phyloP scores from a whole-genome alignment of 2,888 invertebrate genomes.

The Catocala sponsa region DNA sequence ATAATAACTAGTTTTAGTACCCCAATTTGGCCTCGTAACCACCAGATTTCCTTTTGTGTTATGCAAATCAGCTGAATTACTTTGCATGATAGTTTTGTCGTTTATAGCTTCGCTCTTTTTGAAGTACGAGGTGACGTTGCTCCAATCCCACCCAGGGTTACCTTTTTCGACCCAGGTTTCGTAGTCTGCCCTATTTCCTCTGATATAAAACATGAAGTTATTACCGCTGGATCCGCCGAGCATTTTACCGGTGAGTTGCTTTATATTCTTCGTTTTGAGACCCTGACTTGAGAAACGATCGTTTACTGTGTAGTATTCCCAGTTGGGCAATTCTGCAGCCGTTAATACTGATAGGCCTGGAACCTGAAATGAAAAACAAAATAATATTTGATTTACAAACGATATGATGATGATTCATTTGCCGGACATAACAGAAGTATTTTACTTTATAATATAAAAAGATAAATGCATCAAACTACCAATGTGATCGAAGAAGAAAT shows the following conservation, averaged over 20 bases:
- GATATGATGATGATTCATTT: no score
- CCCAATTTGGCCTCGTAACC: constrained; percentile 61
- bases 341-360: constrained; percentile 49
- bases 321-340: constrained; percentile 80
- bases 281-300: constrained; percentile 61
- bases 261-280: constrained; percentile 50
- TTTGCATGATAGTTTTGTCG: constrained; percentile 39
- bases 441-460: no score
- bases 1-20: constrained; percentile 66
- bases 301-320: constrained; percentile 84
- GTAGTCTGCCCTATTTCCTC: constrained; percentile 90
- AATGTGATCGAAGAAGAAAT: no score
- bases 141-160: constrained; percentile 78
- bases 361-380: constrained; percentile 42
- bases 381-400: no score
- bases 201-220: constrained; percentile 90
- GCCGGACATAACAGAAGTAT: no score
- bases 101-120: constrained; percentile 62
- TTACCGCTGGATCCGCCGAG: constrained; percentile 90
- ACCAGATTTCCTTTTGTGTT: constrained; percentile 56
- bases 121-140: constrained; percentile 63
- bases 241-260: constrained; percentile 88
- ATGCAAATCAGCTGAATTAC: constrained; percentile 65
- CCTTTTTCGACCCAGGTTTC: constrained; percentile 90
- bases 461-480: no score